Conservation (phyloP, 2,797 vertebrate species). For the Chromis chromis region DNA sequence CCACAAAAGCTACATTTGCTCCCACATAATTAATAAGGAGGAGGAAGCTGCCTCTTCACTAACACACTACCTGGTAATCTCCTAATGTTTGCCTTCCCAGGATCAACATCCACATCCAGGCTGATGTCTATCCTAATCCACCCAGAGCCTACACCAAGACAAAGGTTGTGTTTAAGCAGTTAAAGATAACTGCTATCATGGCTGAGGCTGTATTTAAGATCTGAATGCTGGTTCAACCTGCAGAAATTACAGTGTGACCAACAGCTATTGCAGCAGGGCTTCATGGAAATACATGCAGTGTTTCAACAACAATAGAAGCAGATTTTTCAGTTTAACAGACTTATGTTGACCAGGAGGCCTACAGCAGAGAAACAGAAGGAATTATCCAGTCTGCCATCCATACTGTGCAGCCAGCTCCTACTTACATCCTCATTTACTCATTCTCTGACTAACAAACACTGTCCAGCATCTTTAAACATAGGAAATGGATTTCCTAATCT, state of each 20-base stretch:
- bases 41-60: slow-evolving; percentile 30
- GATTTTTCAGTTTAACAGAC: slow-evolving; percentile 9
- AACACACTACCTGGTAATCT: slow-evolving; percentile 49
- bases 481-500: slow-evolving; percentile 68
- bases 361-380: slow-evolving; percentile 24
- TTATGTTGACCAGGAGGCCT: slow-evolving; percentile 1
- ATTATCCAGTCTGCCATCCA: slow-evolving; percentile 6
- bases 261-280: neutral
- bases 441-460: slow-evolving; percentile 58
- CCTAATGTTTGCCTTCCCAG: slow-evolving; percentile 56
- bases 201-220: slow-evolving; percentile 38
- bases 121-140: slow-evolving; percentile 20
- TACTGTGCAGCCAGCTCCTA: slow-evolving; percentile 17
- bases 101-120: slow-evolving; percentile 23
- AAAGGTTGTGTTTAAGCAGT: slow-evolving; percentile 43
- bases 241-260: slow-evolving; percentile 36
- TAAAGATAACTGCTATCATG: slow-evolving; percentile 37
- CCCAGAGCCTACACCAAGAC: slow-evolving; percentile 21
- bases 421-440: slow-evolving; percentile 40
- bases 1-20: too few species aligned
- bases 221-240: slow-evolving; percentile 29
- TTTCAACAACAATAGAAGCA: too few species aligned
- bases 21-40: slow-evolving; percentile 18
- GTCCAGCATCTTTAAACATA: slow-evolving; percentile 70
- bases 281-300: neutral